Evolutionary conservation across 2,113 vertebrate species (phyloP), one percentile per base, ranked within the genome.

Genomic region (Tonatia bakeri): DNA sequence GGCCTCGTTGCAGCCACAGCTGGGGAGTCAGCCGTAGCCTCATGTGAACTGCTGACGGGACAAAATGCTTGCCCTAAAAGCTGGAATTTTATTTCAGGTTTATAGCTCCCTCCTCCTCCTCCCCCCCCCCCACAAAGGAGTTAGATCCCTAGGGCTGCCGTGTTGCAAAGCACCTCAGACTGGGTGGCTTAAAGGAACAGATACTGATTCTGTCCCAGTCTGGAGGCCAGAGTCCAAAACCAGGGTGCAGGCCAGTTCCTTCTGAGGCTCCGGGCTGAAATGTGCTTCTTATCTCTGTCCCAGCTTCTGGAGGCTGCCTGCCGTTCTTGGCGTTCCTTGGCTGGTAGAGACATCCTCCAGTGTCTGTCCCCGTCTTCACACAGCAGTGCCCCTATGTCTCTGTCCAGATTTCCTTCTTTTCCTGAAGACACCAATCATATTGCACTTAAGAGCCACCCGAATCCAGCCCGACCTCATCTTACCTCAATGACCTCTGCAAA

Each of bases 301-400:
- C 5, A 8, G 73, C 33, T 0, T 4, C 73, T 2, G 50, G 31
- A 0, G 13, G 50, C 59, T 56, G 61, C 76, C 56, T 14, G 54
- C 77, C 0, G 24, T 36, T 40, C 38, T 7, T 0, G 9, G 9
- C 0, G 0, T 2, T 7, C 33, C 47, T 43, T 10, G 38, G 47
- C 9, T 22, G 11, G 28, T 4, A 4, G 45, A 22, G 2, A 31
- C 15, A 2, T 38, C 20, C 40, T 47, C 47, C 15, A 12, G 19
- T 12, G 79, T 59, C 77, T n/a, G 33, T 38, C 22, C n/a, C 52
- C 0, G 0, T 24, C 72, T 52, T 43, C 43, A 45, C 17, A 0
- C 1, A 5, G 45, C 24, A 12, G 10, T 13, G 5, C 38, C 73
- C 69, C 87, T 7, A 3, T 75, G 33, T 36, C n/a, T 43, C 85